Evolutionary conservation across 2,888 invertebrate genomes (phyloP).

Genomic region (Rapana venosa): DNA sequence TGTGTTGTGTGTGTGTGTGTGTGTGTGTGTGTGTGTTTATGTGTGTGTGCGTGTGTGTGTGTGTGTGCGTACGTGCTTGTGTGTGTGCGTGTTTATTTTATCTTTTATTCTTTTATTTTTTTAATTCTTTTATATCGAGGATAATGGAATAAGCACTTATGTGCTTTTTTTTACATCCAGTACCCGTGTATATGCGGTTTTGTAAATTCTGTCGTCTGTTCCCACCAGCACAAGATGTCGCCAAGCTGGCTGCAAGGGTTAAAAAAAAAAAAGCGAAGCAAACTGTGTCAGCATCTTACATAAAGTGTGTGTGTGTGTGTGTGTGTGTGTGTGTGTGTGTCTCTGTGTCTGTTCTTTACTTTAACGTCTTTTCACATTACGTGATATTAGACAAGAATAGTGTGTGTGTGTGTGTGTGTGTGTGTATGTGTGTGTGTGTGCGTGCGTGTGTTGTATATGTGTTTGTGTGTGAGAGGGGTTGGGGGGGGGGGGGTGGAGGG

Average conservation of each 20-base stretch:
- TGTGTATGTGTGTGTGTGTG: background rate
- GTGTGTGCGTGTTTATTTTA: too few species aligned
- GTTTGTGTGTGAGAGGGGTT: too few species aligned
- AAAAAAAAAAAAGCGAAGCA: background rate
- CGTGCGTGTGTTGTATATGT: background rate
- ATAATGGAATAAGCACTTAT: too few species aligned
- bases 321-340: background rate
- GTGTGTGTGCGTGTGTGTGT: background rate
- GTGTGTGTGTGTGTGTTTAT: constrained; percentile 7
- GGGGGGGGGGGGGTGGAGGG: too few species aligned
- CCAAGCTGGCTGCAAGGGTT: constrained; percentile 91
- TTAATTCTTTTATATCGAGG: too few species aligned
- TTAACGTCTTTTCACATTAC: too few species aligned
- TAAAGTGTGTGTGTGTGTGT: background rate
- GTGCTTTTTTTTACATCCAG: too few species aligned
- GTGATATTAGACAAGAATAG: background rate
- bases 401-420: background rate
- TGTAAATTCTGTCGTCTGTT: too few species aligned
- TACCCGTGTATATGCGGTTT: too few species aligned
- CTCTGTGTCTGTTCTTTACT: too few species aligned
- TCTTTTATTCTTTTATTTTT: too few species aligned
- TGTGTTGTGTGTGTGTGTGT: background rate
- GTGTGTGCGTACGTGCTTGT: too few species aligned
- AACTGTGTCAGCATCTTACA: background rate
- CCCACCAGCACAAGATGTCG: constrained; percentile 90